Percentiles rank a stretch among this genome's conserved stretches.
Evolutionary conservation across 37 sponge, comb jelly and placozoan genomes (phyloP).

Genomic region (Cliona cf. orientalis): DNA sequence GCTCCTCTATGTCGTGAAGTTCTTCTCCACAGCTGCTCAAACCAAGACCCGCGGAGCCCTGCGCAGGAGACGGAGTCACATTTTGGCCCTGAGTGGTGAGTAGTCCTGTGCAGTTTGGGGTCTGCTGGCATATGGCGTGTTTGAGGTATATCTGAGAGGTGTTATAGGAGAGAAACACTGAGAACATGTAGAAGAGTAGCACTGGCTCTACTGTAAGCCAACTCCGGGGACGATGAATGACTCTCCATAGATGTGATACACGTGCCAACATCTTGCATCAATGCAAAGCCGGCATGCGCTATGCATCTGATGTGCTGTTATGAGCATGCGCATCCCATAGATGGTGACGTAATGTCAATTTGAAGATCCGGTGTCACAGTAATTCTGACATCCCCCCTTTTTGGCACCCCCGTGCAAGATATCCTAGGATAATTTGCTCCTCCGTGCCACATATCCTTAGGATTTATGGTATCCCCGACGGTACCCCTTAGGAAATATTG

Average conservation of each 20-base stretch:
- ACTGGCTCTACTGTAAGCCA: slow-evolving; percentile 83
- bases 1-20: slow-evolving; percentile 23
- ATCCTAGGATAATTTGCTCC: too few species aligned
- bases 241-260: neutral
- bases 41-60: neutral
- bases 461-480: too few species aligned
- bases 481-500: too few species aligned
- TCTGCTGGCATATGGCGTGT: slow-evolving; percentile 39
- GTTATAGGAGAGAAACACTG: slow-evolving; percentile 66
- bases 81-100: neutral
- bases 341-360: too few species aligned
- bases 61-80: neutral
- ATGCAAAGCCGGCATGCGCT: too few species aligned
- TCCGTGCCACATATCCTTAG: too few species aligned
- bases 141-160: slow-evolving; percentile 50
- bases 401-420: too few species aligned
- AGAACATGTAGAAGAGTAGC: slow-evolving; percentile 70
- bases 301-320: too few species aligned
- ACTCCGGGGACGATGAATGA: slow-evolving; percentile 23
- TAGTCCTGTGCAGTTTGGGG: slow-evolving; percentile 47
- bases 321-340: too few species aligned
- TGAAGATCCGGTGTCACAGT: too few species aligned
- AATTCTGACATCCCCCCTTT: too few species aligned
- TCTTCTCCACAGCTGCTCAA: neutral
- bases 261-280: neutral